Evolutionary conservation across 2,113 vertebrate genomes (phyloP).

Genomic region (Clupea harengus): DNA sequence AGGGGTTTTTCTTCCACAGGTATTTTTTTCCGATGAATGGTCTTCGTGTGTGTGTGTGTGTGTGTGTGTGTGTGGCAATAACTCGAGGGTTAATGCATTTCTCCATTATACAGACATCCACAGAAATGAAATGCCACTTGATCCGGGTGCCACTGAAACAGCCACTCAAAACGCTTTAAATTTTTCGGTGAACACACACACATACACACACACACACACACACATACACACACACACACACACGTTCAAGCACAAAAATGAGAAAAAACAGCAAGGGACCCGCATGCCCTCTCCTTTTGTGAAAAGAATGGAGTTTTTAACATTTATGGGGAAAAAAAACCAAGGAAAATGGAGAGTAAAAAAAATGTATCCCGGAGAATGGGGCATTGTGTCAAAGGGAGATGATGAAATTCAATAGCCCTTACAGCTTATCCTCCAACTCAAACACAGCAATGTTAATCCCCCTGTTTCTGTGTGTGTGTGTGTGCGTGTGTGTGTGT

Average conservation of each 20-base stretch:
- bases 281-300: background rate
- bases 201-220: background rate
- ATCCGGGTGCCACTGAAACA: background rate
- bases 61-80: background rate
- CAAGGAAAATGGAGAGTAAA: constrained; percentile 59
- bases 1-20: background rate
- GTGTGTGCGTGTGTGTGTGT: constrained; percentile 68
- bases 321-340: background rate
- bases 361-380: constrained; percentile 71
- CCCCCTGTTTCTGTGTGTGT: constrained; percentile 75
- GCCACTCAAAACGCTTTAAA: background rate
- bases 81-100: background rate
- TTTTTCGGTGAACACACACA: background rate
- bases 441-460: constrained; percentile 90
- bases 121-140: background rate
- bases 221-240: constrained; percentile 8
- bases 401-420: constrained; percentile 89
- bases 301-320: background rate
- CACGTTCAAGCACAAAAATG: background rate
- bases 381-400: constrained; percentile 84
- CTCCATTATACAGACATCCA: background rate
- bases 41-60: constrained; percentile 9
- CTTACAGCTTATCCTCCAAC: constrained; percentile 81
- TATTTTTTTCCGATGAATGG: background rate
- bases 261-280: background rate